A percentile compares a stretch with the other conserved stretches of the same genome.
Evolutionary conservation across 2,797 vertebrate genomes (phyloP).

Genomic region (Syncerus caffer): DNA sequence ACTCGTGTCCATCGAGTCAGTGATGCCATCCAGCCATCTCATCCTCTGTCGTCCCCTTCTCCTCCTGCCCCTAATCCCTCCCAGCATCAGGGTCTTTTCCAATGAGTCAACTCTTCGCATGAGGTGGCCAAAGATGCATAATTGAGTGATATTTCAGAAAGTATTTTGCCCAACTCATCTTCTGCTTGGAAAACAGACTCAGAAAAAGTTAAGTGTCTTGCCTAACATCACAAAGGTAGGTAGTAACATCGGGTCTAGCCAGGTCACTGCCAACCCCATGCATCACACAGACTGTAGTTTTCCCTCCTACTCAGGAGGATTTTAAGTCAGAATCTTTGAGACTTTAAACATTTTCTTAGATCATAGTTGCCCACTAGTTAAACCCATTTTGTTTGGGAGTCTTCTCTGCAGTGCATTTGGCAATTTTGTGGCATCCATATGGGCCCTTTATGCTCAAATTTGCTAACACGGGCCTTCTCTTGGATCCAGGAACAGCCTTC

Average conservation of each 20-base stretch:
- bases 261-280: background rate
- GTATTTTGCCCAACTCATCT: background rate
- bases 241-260: background rate
- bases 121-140: background rate
- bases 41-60: no score
- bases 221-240: background rate
- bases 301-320: background rate
- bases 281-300: background rate
- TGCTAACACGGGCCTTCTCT: background rate
- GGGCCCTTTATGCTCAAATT: background rate
- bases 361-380: background rate
- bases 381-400: background rate
- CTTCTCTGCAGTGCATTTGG: background rate
- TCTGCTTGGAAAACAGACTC: constrained; percentile 5
- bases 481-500: background rate
- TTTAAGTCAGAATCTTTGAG: constrained; percentile 2
- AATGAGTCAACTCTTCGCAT: no score
- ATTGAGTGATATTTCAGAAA: background rate
- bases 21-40: no score
- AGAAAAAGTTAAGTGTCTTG: background rate
- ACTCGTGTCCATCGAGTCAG: no score
- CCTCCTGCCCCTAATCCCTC: no score
- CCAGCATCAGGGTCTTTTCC: no score
- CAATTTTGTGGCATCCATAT: fast-evolving
- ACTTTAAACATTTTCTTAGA: background rate